Evolutionary conservation across 2,888 invertebrate species (phyloP).

Genomic region (Aplocera efformata): DNA sequence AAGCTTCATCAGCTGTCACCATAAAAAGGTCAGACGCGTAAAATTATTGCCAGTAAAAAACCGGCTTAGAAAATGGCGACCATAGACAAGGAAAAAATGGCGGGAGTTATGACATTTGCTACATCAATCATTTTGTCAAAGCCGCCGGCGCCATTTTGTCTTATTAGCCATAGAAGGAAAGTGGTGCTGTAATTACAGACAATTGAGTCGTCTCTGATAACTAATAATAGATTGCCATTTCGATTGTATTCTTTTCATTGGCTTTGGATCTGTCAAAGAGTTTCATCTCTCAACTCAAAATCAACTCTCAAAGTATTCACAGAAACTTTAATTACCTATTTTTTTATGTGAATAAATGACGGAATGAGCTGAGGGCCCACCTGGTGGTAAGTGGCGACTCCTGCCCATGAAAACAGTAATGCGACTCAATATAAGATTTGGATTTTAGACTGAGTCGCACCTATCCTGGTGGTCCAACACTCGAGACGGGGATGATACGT

Average conservation of each 20-base stretch:
- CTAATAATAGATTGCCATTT: slow-evolving; percentile 36
- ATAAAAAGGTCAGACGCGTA: slow-evolving; percentile 15
- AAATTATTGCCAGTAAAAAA: slow-evolving; percentile 21
- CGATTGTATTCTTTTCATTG: slow-evolving; percentile 3
- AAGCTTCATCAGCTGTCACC: slow-evolving; percentile 9
- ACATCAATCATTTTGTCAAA: slow-evolving; percentile 64
- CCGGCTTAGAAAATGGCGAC: slow-evolving; percentile 28
- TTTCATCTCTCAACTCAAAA: too few species aligned
- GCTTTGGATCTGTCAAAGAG: too few species aligned
- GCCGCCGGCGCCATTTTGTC: slow-evolving; percentile 57
- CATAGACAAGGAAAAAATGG: slow-evolving; percentile 25
- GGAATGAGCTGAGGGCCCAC: too few species aligned
- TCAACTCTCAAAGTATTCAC: too few species aligned
- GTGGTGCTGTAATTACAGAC: slow-evolving; percentile 49
- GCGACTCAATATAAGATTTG: too few species aligned
- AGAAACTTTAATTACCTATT: too few species aligned
- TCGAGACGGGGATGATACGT: too few species aligned
- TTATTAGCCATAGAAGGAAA: slow-evolving; percentile 63
- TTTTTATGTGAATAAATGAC: too few species aligned
- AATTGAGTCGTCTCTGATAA: slow-evolving; percentile 52
- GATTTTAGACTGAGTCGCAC: too few species aligned
- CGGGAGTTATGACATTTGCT: slow-evolving; percentile 52
- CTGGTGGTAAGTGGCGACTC: too few species aligned
- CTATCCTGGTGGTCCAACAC: too few species aligned
- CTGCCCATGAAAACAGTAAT: too few species aligned